These are phyloP conservation scores for Grammomys dolichurus DNA, from an alignment of 2,113 vertebrate species.

Conservation along the genomic window DNA sequence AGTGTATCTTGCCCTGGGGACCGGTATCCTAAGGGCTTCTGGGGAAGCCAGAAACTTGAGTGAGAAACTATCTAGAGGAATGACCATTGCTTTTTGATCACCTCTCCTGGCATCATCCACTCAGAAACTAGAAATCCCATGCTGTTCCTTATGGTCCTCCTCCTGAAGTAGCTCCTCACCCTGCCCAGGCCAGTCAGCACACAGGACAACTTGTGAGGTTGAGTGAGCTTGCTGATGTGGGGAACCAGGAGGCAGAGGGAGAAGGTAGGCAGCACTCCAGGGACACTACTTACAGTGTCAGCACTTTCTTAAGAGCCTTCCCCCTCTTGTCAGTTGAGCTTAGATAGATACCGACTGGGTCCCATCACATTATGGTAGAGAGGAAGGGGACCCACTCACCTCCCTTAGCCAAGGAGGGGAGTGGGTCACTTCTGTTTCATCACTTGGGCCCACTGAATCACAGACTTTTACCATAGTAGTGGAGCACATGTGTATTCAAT, in stretches of 20 bases:
- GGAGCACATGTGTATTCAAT: background rate
- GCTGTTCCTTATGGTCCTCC: background rate
- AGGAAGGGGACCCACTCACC: background rate
- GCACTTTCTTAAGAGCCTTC: constrained; percentile 72
- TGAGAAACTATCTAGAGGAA: background rate
- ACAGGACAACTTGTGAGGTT: background rate
- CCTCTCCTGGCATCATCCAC: background rate
- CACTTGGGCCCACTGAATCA: background rate
- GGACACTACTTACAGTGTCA: constrained; percentile 63
- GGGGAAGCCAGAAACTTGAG: background rate
- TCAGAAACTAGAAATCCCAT: background rate
- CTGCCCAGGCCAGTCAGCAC: background rate
- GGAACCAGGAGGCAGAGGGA: background rate
- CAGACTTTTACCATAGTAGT: background rate
- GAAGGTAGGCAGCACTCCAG: background rate
- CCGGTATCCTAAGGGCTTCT: background rate
- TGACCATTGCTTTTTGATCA: too few species aligned
- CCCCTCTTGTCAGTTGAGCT: constrained; percentile 76
- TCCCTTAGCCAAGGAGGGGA: background rate
- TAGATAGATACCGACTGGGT: constrained; percentile 67
- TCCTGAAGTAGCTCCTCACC: background rate
- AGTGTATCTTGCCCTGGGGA: background rate
- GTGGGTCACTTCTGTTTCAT: background rate
- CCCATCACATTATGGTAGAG: background rate
- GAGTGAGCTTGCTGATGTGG: background rate